Evolutionary conservation across 1,140 invertebrate genomes (phyloP).

Genomic region (Aphidius gifuensis): DNA sequence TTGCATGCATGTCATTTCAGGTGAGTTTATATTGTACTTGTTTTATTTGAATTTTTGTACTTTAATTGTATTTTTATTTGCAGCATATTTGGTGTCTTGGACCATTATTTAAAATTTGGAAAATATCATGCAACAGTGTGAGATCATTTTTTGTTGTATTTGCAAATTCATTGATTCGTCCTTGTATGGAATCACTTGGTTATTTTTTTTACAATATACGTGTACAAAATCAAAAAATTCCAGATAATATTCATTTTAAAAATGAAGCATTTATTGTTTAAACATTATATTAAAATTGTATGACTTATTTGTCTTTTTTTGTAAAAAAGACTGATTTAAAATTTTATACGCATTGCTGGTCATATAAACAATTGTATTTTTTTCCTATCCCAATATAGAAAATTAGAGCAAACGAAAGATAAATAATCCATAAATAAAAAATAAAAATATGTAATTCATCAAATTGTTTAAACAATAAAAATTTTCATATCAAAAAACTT

Average conservation of each 20-base stretch:
- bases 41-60: background rate
- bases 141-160: conserved; percentile 59
- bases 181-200: conserved; percentile 62
- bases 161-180: conserved; percentile 62
- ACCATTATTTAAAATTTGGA: conserved; percentile 64
- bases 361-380: too few relatives aligned
- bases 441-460: too few relatives aligned
- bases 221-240: conserved; percentile 57
- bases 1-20: conserved; percentile 73
- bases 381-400: too few relatives aligned
- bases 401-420: too few relatives aligned
- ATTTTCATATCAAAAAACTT: too few relatives aligned
- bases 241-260: conserved; percentile 44
- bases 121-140: conserved; percentile 65
- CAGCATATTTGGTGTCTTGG: conserved; percentile 73
- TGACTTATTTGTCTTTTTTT: too few relatives aligned
- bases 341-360: background rate
- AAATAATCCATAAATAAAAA: too few relatives aligned
- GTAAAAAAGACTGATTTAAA: background rate
- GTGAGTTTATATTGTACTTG: conserved; percentile 46
- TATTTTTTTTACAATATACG: conserved; percentile 65
- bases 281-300: conserved; percentile 9
- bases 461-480: too few relatives aligned
- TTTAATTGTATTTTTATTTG: conserved; percentile 23
- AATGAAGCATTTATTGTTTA: conserved; percentile 58